Percentiles rank a stretch among this genome's conserved stretches.
These are phyloP conservation scores for Chitala chitala DNA, from an alignment of 2,113 vertebrate genomes.

Conservation along the genomic window DNA sequence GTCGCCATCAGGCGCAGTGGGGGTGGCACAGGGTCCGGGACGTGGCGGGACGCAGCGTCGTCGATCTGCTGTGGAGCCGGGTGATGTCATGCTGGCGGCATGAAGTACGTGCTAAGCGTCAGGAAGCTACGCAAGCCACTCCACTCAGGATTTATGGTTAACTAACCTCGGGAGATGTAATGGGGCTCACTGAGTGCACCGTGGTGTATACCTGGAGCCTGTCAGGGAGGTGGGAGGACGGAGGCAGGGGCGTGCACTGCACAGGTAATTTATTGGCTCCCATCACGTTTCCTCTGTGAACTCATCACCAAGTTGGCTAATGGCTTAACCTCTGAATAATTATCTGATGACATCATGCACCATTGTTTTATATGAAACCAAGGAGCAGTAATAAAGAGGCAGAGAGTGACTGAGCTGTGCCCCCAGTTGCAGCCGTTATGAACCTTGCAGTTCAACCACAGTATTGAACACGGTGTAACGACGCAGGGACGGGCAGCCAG, in stretches of 20 bases:
- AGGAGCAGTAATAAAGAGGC: background rate
- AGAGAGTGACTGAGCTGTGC: too few relatives aligned
- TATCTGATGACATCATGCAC: constrained; percentile 34
- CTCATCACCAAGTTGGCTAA: constrained; percentile 37
- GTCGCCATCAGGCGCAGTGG: background rate
- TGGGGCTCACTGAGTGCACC: constrained; percentile 13
- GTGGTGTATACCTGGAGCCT: background rate
- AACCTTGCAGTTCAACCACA: too few relatives aligned
- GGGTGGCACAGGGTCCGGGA: background rate
- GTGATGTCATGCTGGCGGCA: constrained; percentile 14
- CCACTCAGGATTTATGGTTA: background rate
- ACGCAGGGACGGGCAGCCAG: too few relatives aligned
- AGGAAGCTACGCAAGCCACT: background rate
- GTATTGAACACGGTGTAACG: too few relatives aligned
- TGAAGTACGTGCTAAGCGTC: background rate
- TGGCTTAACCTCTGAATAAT: constrained; percentile 21
- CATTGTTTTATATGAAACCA: constrained; percentile 4
- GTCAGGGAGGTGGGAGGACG: background rate
- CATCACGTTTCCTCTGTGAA: constrained; percentile 25
- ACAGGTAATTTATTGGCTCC: constrained; percentile 24
- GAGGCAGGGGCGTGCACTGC: background rate
- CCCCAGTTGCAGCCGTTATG: too few relatives aligned
- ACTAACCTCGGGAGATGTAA: background rate
- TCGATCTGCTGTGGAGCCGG: background rate
- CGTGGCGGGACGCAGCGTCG: background rate